Evolutionary conservation across 2,888 invertebrate species (phyloP), one percentile per base, ranked within the genome.

Genomic region (Cynaeus angustus): DNA sequence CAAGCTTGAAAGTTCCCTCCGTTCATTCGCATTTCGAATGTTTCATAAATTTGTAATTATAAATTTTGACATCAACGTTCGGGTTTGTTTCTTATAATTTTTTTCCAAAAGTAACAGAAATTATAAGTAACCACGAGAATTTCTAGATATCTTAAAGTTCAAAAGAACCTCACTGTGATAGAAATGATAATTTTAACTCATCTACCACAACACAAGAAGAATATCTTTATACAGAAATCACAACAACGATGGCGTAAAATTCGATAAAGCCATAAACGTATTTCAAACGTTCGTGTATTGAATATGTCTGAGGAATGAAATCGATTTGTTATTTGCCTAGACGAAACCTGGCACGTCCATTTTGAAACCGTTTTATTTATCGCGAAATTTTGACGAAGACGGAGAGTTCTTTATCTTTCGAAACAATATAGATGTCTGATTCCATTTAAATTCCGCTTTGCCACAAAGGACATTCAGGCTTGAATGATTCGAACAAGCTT

Each of bases 401-500:
- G 13, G 13, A 8, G 12, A 33, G 12, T 41, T 43, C 10, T 65
- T 55, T 65, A 43, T 53, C 45, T 33, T 26, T 10, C 12, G 64
- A 62, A 55, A 62, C 55, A 68, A 62, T 55, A 30, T 30, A 38
- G 45, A 53, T 68, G 55, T 46, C 53, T 52, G 41, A 66, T 68
- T 62, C 26, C 58, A 52, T 70, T 70, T 66, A 70, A 70, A 70
- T 67, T 70, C 26, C 62, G 62, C 41, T 70, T 70, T 67, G 56
- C 62, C 61, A 50, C 68, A 70, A 66, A 69, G 52, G 61, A 66
- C 66, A 61, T 68, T 45, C 26, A 59, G 68, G 41, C 12, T 28
- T 68, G 71, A 67, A 71, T 68, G 55, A 71, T 71, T 56, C 45
- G 45, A 61, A 59, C 50, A 26, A 56, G 67, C 66, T 72, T 72